Evolutionary conservation across 2,797 vertebrate species (phyloP), one percentile per base, ranked within the genome.

Genomic region (Loriculus beryllinus): DNA sequence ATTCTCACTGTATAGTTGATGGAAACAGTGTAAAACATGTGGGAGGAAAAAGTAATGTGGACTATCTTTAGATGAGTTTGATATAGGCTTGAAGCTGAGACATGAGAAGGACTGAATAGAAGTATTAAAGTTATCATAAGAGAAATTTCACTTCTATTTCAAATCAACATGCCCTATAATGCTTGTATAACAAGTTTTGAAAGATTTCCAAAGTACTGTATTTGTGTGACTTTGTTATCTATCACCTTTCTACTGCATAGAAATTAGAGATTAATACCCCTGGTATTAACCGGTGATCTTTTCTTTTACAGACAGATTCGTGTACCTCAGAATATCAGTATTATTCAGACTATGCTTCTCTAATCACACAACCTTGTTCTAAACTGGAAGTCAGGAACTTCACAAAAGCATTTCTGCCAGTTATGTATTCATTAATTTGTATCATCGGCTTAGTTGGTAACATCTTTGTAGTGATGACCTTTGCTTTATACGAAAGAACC

Each of bases 401-500:
- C 91, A 96, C 97, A 14, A 95, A 86, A 82, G 56, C 59, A 1
- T 98, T 98, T 31, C 92, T 97, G 35, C 98, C 98, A 0, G 4
- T 92, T 2, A 65, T 29, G 0, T 98, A 99, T 94, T 98, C 98
- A 0, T 13, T 99, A 70, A 98, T 99, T 74, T 98, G 98, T 59
- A 29, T 98, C 39, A 90, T 98, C 0, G 99, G 99, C 37, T 93
- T 99, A 0, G 35, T 99, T 37, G 99, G 99, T 6, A 99, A 99
- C 90, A 39, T 95, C 13, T 97, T 99, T 82, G 99, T 99, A 31
- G 98, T 99, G 83, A 28, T 98, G 64, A 99, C 99, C 67, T 99
- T 99, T 10, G 97, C 98, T 48, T 97, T 97, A 31, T 99, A 99
- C n/a, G 99, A 98, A 97, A 98, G 96, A 88, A 79, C 97, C 81